These are phyloP conservation scores for Steinernema feltiae DNA, from an alignment of 1,140 invertebrate genomes.

Conservation along the genomic window DNA sequence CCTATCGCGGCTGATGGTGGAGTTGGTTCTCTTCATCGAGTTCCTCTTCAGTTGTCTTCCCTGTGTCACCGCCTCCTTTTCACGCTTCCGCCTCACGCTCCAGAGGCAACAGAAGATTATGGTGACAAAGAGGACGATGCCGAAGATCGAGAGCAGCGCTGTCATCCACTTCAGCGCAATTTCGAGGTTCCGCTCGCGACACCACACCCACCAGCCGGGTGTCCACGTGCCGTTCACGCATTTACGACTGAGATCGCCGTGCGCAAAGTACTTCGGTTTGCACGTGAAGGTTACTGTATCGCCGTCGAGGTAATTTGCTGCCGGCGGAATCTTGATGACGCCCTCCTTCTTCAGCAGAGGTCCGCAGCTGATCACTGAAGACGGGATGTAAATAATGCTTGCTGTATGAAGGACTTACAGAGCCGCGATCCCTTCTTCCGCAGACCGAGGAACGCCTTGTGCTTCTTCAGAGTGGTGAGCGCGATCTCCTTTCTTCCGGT, in stretches of 20 bases:
- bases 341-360: constrained; percentile 41
- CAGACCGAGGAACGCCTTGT: constrained; percentile 40
- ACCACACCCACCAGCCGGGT: constrained; percentile 41
- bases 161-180: constrained; percentile 40
- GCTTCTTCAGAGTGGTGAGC: constrained; percentile 40
- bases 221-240: constrained; percentile 53
- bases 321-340: constrained; percentile 48
- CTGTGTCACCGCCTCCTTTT: constrained; percentile 16
- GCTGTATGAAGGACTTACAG: constrained; percentile 20
- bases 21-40: not conserved
- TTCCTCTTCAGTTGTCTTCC: constrained; percentile 7
- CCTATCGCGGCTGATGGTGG: not conserved
- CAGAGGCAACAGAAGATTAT: constrained; percentile 32
- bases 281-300: constrained; percentile 51
- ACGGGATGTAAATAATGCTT: not conserved
- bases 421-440: constrained; percentile 39
- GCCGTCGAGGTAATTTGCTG: constrained; percentile 45
- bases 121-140: constrained; percentile 26
- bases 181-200: constrained; percentile 34
- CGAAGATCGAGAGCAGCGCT: constrained; percentile 32
- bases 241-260: constrained; percentile 44
- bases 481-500: constrained; percentile 50
- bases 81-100: constrained; percentile 15
- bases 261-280: constrained; percentile 52
- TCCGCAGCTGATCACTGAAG: constrained; percentile 46